Conservation (phyloP, 2,113 vertebrate genomes). For the Callocephalon fimbriatum region DNA sequence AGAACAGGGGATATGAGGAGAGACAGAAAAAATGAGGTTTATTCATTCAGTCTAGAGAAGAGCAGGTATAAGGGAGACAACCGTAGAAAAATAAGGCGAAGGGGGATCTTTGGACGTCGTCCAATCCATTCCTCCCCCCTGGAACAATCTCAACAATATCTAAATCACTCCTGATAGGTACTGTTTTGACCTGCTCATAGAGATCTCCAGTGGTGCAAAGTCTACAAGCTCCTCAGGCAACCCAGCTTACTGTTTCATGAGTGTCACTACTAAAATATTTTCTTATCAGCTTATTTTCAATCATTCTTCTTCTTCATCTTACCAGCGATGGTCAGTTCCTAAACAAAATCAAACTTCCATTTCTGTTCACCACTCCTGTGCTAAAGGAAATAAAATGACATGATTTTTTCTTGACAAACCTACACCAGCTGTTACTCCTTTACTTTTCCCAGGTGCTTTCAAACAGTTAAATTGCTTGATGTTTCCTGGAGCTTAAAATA, state of each 20-base stretch:
- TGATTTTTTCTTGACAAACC: not conserved
- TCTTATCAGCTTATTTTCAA: not conserved
- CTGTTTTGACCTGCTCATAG: not conserved
- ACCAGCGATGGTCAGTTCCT: not conserved
- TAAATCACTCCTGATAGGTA: not conserved
- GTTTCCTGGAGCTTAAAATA: slow-evolving; percentile 22
- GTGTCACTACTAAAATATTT: not conserved
- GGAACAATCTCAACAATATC: not conserved
- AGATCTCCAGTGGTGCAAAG: not conserved
- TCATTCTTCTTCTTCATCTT: not conserved
- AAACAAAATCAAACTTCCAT: not conserved
- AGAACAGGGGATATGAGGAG: not conserved
- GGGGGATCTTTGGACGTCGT: not conserved
- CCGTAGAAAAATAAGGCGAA: not conserved
- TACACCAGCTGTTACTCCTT: not conserved
- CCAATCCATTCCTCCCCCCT: not conserved
- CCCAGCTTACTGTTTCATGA: not conserved
- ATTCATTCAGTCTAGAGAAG: not conserved
- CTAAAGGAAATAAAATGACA: not conserved
- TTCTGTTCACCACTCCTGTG: not conserved
- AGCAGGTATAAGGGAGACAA: not conserved
- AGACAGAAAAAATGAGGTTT: not conserved
- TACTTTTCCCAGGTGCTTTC: not conserved
- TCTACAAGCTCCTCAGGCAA: not conserved
- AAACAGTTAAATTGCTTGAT: not conserved